Conservation (phyloP, 2,888 invertebrate species). For the Aplocera efformata region DNA sequence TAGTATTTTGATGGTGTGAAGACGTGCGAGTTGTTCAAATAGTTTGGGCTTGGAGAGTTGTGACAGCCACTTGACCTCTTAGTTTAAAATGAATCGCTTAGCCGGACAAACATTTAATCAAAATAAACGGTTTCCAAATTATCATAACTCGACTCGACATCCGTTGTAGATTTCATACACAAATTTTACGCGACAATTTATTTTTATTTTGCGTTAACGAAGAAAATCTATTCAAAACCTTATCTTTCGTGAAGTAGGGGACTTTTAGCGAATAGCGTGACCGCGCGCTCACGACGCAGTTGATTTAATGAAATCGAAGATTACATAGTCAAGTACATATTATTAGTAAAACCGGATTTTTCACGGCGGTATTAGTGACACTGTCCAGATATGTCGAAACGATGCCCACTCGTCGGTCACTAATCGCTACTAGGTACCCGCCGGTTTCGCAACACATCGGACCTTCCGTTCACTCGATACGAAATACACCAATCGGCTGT, state of each 20-base stretch:
- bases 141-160: background rate
- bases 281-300: conserved; percentile 29
- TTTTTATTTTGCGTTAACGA: conserved; percentile 12
- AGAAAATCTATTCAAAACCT: conserved; percentile 14
- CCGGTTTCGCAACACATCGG: conserved; percentile 63
- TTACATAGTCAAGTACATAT: conserved; percentile 40
- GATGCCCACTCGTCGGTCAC: conserved; percentile 67
- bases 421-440: conserved; percentile 72
- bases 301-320: conserved; percentile 38
- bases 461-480: conserved; percentile 70
- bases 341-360: conserved; percentile 52
- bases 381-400: conserved; percentile 65
- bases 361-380: conserved; percentile 44
- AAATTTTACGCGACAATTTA: conserved; percentile 8
- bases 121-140: conserved; percentile 1
- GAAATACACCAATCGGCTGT: conserved; percentile 57
- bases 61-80: conserved; percentile 16
- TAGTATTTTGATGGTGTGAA: conserved; percentile 28
- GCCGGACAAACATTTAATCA: conserved; percentile 4
- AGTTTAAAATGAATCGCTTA: conserved; percentile 6
- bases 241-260: conserved; percentile 16
- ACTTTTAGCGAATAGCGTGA: conserved; percentile 28
- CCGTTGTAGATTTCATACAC: background rate
- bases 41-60: conserved; percentile 21
- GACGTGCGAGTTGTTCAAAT: conserved; percentile 25